Evolutionary conservation across 2,888 invertebrate species (phyloP).

Genomic region (Malacosoma neustria): DNA sequence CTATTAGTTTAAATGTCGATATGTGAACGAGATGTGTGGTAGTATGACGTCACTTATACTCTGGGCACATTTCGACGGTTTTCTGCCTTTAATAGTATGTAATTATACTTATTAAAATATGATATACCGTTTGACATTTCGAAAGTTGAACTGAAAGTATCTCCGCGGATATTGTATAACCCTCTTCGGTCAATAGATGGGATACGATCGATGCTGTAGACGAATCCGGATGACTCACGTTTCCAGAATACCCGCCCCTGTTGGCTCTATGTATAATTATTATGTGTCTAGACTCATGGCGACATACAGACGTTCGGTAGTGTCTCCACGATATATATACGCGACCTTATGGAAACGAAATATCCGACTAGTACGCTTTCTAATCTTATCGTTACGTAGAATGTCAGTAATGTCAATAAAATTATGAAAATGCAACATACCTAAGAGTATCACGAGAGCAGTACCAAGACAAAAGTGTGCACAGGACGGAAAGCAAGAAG

Average conservation of each 20-base stretch:
- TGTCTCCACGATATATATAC: constrained; percentile 33
- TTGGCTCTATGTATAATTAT: constrained; percentile 62
- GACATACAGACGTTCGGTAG: constrained; percentile 55
- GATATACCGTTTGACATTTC: not conserved
- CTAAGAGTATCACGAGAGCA: constrained; percentile 46
- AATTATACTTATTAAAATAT: no score
- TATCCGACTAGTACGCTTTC: no score
- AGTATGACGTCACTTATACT: no score
- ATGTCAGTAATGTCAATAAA: not conserved
- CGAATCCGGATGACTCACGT: constrained; percentile 59
- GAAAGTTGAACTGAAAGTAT: not conserved
- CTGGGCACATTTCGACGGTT: no score
- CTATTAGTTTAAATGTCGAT: no score
- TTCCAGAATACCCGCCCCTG: constrained; percentile 51
- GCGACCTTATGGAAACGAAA: constrained; percentile 6
- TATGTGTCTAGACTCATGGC: constrained; percentile 67
- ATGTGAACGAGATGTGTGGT: no score
- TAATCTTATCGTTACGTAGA: no score
- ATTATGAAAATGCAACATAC: constrained; percentile 27
- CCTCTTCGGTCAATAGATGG: constrained; percentile 40
- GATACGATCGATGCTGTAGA: constrained; percentile 57
- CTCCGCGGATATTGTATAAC: constrained; percentile 35
- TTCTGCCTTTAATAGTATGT: no score
- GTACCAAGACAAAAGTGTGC: constrained; percentile 50
- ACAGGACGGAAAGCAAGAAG: constrained; percentile 66